Conservation (phyloP, 92 coral and sea anemone genomes). For the Porites rus region DNA sequence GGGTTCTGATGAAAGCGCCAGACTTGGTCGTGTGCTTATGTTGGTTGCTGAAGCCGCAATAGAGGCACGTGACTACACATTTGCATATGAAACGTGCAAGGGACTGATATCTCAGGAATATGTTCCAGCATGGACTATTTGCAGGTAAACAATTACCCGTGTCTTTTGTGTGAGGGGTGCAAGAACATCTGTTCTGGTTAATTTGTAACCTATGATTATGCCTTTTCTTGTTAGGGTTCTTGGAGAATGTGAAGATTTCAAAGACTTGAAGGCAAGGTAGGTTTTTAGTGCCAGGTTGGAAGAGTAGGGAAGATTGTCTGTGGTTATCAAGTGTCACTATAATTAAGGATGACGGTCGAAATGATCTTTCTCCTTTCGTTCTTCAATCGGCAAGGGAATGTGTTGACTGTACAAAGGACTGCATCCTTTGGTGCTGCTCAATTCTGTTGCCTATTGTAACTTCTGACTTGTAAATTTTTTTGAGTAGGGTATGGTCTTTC, state of each 20-base stretch:
- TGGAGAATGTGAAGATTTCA: constrained; percentile 79
- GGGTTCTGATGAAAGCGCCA: constrained; percentile 82
- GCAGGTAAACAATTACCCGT: constrained; percentile 70
- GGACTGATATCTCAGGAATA: constrained; percentile 76
- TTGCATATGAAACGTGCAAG: constrained; percentile 77
- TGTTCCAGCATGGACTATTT: constrained; percentile 82
- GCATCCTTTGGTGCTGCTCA: not conserved
- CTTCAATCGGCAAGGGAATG: too few relatives aligned
- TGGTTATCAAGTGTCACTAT: too few relatives aligned
- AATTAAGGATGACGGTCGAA: too few relatives aligned
- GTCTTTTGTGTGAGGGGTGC: not conserved
- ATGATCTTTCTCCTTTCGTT: too few relatives aligned
- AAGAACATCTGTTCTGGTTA: not conserved
- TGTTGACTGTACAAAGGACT: too few relatives aligned
- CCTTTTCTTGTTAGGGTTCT: constrained; percentile 55
- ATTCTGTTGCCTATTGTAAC: not conserved
- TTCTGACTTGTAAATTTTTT: not conserved
- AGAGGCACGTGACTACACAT: constrained; percentile 61
- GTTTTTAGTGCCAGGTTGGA: not conserved
- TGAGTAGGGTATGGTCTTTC: too few relatives aligned
- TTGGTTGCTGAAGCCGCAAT: constrained; percentile 85
- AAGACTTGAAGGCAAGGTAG: constrained; percentile 78
- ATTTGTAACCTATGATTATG: not conserved
- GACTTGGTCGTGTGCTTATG: constrained; percentile 89
- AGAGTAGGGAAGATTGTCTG: not conserved